phyloP scores from a whole-genome alignment of 2,113 vertebrate species.

The Nanorana parkeri region DNA sequence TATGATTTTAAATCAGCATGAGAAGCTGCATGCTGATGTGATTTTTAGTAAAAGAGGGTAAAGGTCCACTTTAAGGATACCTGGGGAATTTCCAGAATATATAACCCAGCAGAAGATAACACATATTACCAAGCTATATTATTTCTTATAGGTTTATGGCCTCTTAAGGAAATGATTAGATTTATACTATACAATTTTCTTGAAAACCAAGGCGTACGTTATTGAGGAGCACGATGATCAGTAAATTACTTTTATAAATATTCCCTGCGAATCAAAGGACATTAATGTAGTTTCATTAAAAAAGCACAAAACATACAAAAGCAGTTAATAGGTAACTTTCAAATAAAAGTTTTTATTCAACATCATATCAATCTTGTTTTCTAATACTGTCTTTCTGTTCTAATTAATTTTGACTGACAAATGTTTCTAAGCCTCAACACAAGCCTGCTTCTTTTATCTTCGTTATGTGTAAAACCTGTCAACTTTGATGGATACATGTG shows the following conservation, averaged over 20 bases:
- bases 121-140: background rate
- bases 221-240: background rate
- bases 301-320: background rate
- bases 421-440: slow-evolving; percentile 36
- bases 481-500: slow-evolving; percentile 30
- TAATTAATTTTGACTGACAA: slow-evolving; percentile 49
- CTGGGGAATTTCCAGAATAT: background rate
- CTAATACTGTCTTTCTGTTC: slow-evolving; percentile 21
- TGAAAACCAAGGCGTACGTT: background rate
- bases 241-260: slow-evolving; percentile 30
- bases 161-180: background rate
- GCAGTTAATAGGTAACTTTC: background rate
- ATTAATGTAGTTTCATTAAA: background rate
- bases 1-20: no score
- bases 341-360: background rate
- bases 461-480: slow-evolving; percentile 14
- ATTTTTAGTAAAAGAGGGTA: no score
- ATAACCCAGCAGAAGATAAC: slow-evolving; percentile 16
- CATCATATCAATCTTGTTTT: slow-evolving; percentile 24
- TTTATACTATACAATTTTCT: background rate
- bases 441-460: slow-evolving; percentile 14
- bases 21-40: no score
- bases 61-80: no score
- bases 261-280: background rate
- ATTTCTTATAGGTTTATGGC: background rate